Percentiles rank a stretch among this genome's conserved stretches.
Conservation (phyloP, 2,113 vertebrate species). For the Tetrao urogallus region DNA sequence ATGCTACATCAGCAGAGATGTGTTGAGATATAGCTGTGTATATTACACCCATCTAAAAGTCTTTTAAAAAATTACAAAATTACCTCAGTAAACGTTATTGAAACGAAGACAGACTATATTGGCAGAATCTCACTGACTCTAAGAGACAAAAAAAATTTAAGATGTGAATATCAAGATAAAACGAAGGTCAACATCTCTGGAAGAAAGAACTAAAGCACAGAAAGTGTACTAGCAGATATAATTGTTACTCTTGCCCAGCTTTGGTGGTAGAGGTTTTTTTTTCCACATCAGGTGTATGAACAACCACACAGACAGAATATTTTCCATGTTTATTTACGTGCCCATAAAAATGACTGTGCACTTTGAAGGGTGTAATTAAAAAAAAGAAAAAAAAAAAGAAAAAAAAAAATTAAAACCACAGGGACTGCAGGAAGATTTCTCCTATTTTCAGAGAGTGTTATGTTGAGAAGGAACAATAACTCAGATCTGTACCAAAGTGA, state of each 20-base stretch:
- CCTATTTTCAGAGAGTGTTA: neutral
- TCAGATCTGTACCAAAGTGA: neutral
- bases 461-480: neutral
- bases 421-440: neutral
- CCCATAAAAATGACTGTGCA: neutral
- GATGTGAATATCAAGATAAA: neutral
- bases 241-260: neutral
- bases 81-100: conserved; percentile 14
- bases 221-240: neutral
- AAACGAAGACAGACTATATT: neutral
- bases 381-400: neutral
- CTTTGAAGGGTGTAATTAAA: neutral
- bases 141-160: neutral
- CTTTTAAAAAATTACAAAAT: neutral
- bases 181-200: neutral
- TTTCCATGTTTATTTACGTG: neutral
- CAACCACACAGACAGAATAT: neutral
- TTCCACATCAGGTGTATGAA: rapidly evolving
- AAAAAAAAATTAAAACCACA: neutral
- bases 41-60: neutral
- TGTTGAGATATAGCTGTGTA: neutral
- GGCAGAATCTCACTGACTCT: neutral
- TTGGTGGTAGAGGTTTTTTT: neutral
- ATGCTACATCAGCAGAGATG: neutral
- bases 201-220: neutral